Evolutionary conservation across 2,113 vertebrate species (phyloP).

Genomic region (Pyxicephalus adspersus): DNA sequence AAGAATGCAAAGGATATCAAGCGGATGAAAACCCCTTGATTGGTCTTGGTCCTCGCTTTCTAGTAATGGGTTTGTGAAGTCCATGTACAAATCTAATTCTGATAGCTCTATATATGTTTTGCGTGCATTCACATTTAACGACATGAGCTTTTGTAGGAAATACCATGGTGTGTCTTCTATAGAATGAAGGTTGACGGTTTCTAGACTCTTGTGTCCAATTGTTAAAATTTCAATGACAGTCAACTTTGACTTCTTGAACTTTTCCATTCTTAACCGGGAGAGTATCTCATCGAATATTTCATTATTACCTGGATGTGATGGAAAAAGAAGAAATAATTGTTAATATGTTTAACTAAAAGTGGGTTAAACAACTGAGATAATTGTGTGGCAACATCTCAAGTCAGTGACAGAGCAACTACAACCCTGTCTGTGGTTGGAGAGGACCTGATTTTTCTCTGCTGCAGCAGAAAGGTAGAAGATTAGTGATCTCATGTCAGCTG

Average conservation of each 20-base stretch:
- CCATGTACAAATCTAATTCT: neutral
- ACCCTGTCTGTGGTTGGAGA: too few species aligned
- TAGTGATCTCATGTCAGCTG: rapidly evolving
- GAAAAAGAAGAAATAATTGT: neutral
- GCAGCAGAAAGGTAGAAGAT: too few species aligned
- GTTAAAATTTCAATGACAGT: too few species aligned
- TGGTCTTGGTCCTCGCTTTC: neutral
- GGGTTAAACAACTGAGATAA: too few species aligned
- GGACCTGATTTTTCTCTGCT: too few species aligned
- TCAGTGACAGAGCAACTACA: too few species aligned
- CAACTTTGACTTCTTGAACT: too few species aligned
- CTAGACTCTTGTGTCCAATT: too few species aligned
- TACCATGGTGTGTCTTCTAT: neutral
- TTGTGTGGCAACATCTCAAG: too few species aligned
- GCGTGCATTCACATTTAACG: conserved; percentile 61
- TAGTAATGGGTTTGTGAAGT: neutral
- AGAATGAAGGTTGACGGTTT: too few species aligned
- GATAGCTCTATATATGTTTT: conserved; percentile 53
- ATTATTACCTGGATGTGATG: neutral
- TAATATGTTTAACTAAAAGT: too few species aligned
- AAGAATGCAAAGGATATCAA: conserved; percentile 74
- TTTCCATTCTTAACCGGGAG: too few species aligned
- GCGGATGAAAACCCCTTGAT: conserved; percentile 58
- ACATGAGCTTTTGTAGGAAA: conserved; percentile 65
- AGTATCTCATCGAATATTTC: neutral